A percentile compares a stretch with the other conserved stretches of the same genome.
These are phyloP conservation scores for Trichomycterus rosablanca DNA, from an alignment of 2,113 vertebrate species.

Conservation along the genomic window DNA sequence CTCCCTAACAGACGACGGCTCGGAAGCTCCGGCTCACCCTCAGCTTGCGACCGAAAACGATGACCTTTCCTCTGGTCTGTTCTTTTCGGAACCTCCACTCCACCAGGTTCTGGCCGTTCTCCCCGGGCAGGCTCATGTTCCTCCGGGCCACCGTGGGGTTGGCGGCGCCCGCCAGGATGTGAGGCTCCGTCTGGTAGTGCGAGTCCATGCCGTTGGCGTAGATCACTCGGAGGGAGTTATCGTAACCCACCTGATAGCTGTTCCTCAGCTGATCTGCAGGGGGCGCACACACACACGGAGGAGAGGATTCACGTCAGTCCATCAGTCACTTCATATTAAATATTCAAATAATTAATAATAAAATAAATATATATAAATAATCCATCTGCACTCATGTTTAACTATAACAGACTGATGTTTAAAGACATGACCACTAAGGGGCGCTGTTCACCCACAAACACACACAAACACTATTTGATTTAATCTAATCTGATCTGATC, in stretches of 20 bases:
- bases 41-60: slow-evolving; percentile 92
- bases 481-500: too few relatives aligned
- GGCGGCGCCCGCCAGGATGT: slow-evolving; percentile 88
- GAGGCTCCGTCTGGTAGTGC: slow-evolving; percentile 92
- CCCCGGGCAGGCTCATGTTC: slow-evolving; percentile 95
- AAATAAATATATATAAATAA: too few relatives aligned
- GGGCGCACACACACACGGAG: neutral
- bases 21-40: too few relatives aligned
- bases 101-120: slow-evolving; percentile 92
- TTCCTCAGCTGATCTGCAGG: slow-evolving; percentile 89
- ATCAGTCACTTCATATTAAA: too few relatives aligned
- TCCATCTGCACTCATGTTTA: too few relatives aligned
- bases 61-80: slow-evolving; percentile 88
- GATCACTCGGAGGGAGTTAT: slow-evolving; percentile 87
- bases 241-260: slow-evolving; percentile 92
- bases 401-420: too few relatives aligned
- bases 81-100: slow-evolving; percentile 97
- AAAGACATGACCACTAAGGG: too few relatives aligned
- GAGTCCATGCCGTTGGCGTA: slow-evolving; percentile 94
- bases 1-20: too few relatives aligned
- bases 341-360: too few relatives aligned
- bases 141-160: slow-evolving; percentile 90
- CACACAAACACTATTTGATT: too few relatives aligned
- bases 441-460: too few relatives aligned
- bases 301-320: too few relatives aligned